Conservation (phyloP, 2,113 vertebrate species). For the Sylvilagus bachmani region DNA sequence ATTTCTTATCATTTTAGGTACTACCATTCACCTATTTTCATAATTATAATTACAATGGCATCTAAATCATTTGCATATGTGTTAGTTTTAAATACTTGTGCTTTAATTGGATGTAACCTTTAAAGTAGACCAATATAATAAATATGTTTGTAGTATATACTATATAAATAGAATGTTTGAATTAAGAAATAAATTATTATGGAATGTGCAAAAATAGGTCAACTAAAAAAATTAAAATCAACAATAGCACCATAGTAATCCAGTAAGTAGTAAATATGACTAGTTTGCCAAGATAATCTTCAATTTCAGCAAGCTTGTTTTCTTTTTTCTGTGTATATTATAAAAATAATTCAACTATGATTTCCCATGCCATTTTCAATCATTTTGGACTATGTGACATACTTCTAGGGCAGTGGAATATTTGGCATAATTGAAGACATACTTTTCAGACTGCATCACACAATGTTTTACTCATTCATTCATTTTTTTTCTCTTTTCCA, state of each 20-base stretch:
- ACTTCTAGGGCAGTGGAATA: not conserved
- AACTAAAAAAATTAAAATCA: not conserved
- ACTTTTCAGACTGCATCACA: not conserved
- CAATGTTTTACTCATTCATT: not conserved
- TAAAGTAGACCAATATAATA: not conserved
- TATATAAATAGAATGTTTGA: not conserved
- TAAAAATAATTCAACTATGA: not conserved
- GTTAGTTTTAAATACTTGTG: not conserved
- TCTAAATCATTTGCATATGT: not conserved
- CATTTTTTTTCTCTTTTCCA: not conserved
- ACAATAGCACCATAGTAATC: not conserved
- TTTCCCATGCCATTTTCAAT: not conserved
- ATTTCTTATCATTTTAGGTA: not conserved
- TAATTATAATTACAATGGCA: not conserved
- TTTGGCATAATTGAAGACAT: not conserved
- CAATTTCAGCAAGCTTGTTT: not conserved
- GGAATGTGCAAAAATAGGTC: not conserved
- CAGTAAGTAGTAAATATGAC: not conserved
- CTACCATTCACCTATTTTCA: not conserved
- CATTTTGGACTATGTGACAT: not conserved
- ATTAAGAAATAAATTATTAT: not conserved
- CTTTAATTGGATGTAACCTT: not conserved
- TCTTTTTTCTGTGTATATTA: not conserved
- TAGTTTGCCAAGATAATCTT: not conserved
- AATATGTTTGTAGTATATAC: not conserved